Conservation (phyloP, 2,797 vertebrate species). For the Geotrypetes seraphini region DNA sequence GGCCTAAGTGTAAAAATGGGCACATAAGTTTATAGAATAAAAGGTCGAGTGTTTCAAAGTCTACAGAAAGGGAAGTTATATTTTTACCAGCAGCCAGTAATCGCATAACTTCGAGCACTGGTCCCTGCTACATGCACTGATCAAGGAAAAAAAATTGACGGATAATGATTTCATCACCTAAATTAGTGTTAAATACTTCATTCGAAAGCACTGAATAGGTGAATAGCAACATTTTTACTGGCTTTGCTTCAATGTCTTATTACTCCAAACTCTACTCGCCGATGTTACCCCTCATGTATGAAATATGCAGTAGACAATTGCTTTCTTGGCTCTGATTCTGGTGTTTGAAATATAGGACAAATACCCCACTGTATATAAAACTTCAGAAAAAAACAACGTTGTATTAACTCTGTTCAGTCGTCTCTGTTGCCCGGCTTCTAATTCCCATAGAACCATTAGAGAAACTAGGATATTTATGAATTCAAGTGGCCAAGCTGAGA, state of each 20-base stretch:
- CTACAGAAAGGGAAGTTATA: too few species aligned
- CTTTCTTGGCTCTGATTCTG: slow-evolving; percentile 68
- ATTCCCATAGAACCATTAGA: slow-evolving; percentile 56
- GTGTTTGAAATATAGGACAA: slow-evolving; percentile 71
- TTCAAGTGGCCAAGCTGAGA: slow-evolving; percentile 49
- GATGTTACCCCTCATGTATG: slow-evolving; percentile 68
- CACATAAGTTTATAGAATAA: too few species aligned
- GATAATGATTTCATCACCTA: slow-evolving; percentile 46
- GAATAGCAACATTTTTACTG: slow-evolving; percentile 52
- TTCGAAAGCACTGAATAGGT: slow-evolving; percentile 55
- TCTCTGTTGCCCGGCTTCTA: slow-evolving; percentile 34
- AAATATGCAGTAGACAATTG: slow-evolving; percentile 75
- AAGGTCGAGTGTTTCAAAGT: too few species aligned
- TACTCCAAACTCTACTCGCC: slow-evolving; percentile 63
- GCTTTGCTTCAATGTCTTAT: slow-evolving; percentile 68
- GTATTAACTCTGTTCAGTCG: slow-evolving; percentile 52
- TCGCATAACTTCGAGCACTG: too few species aligned
- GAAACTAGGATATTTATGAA: slow-evolving; percentile 57
- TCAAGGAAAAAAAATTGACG: slow-evolving; percentile 39
- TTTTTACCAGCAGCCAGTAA: too few species aligned
- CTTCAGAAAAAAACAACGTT: too few species aligned
- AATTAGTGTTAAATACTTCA: slow-evolving; percentile 57
- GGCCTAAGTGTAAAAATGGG: too few species aligned
- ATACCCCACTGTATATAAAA: slow-evolving; percentile 61
- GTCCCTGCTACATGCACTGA: slow-evolving; percentile 39